phyloP scores from a whole-genome alignment of 1,140 invertebrate species.

The Procambarus virginalis region DNA sequence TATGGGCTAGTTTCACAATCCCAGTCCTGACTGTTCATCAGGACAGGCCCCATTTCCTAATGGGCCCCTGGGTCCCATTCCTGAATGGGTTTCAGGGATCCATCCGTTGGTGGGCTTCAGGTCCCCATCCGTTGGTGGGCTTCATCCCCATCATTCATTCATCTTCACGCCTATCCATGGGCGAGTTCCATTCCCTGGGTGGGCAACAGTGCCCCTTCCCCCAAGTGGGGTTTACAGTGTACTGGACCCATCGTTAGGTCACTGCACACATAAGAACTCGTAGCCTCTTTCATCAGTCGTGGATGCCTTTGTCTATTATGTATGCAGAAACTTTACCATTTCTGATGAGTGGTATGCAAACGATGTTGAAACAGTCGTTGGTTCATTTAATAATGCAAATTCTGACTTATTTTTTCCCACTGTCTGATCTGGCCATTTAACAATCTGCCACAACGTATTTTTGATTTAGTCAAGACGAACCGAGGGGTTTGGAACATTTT shows the following conservation, averaged over 20 bases:
- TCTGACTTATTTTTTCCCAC: conserved; percentile 27
- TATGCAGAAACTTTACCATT: conserved; percentile 59
- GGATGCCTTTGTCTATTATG: not conserved
- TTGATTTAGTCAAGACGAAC: conserved; percentile 18
- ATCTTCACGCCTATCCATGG: no score
- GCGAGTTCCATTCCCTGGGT: no score
- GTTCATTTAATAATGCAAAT: conserved; percentile 65
- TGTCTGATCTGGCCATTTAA: conserved; percentile 36
- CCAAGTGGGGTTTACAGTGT: no score
- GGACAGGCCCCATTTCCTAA: no score
- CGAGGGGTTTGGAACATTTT: not conserved
- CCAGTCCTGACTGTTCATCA: no score
- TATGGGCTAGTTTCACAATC: no score
- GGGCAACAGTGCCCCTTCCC: no score
- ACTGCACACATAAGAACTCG: not conserved
- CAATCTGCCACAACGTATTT: not conserved
- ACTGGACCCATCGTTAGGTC: not conserved
- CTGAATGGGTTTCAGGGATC: no score
- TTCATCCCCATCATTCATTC: no score
- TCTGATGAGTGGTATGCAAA: conserved; percentile 64
- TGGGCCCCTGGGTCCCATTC: no score
- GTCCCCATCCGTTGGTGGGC: no score
- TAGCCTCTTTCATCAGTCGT: not conserved
- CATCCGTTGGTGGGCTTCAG: no score
- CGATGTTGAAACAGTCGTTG: conserved; percentile 55